phyloP scores from a whole-genome alignment of 2,888 invertebrate species.

The Cataglyphis livida region DNA sequence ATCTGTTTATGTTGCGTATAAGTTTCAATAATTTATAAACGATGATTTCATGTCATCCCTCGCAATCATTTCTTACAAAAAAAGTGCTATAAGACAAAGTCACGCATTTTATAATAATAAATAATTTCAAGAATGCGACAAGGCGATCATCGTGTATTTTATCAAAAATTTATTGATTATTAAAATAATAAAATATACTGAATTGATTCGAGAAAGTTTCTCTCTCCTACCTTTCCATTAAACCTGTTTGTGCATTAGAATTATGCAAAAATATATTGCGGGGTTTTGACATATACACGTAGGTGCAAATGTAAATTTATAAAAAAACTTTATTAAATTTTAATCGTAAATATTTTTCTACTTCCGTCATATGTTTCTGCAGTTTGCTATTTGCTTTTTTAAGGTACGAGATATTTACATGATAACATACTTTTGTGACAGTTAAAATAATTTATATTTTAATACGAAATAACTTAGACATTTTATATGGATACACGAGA shows the following conservation, averaged over 20 bases:
- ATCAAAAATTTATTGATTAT: constrained; percentile 72
- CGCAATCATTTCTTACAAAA: background rate
- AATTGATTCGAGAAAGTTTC: constrained; percentile 72
- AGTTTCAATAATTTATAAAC: background rate
- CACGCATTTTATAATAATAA: background rate
- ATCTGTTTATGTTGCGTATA: background rate
- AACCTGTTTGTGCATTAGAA: constrained; percentile 73
- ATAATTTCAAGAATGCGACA: constrained; percentile 20
- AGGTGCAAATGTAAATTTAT: background rate
- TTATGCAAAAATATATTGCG: background rate
- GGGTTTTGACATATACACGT: background rate
- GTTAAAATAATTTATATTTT: background rate
- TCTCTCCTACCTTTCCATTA: constrained; percentile 75
- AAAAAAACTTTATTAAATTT: background rate
- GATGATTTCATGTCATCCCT: background rate
- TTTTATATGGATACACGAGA: background rate
- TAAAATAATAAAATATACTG: constrained; percentile 76
- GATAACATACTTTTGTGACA: background rate
- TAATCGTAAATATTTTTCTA: background rate
- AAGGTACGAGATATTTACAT: background rate
- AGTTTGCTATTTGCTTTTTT: background rate
- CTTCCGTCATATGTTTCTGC: background rate
- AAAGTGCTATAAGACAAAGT: background rate
- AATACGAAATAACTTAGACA: background rate
- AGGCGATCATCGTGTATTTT: constrained; percentile 30